Percentiles rank a stretch among this genome's conserved stretches.
Conservation (phyloP, 2,113 vertebrate species). For the Lota lota region DNA sequence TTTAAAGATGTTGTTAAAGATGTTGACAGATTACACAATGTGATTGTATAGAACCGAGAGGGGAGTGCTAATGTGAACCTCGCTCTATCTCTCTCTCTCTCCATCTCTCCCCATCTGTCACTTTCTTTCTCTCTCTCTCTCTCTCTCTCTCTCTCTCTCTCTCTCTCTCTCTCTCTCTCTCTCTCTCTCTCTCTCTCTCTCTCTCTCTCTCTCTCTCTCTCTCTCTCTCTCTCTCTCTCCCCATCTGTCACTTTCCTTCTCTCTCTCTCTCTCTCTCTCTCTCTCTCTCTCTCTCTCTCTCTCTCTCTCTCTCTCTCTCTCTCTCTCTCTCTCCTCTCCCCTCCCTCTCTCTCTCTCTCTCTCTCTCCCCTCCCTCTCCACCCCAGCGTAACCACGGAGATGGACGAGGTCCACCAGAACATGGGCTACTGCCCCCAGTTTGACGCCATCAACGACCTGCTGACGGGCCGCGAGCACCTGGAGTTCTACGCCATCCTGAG, state of each 20-base stretch:
- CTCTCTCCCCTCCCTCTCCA: slow-evolving; percentile 18
- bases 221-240: too few relatives aligned
- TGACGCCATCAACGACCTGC: slow-evolving; percentile 91
- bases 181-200: background rate
- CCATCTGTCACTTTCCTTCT: too few relatives aligned
- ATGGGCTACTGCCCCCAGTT: slow-evolving; percentile 99
- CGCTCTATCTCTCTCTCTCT: background rate
- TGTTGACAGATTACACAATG: too few relatives aligned
- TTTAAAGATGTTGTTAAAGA: too few relatives aligned
- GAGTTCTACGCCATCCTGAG: slow-evolving; percentile 96
- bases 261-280: too few relatives aligned
- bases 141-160: too few relatives aligned
- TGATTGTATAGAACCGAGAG: too few relatives aligned
- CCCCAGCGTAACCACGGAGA: slow-evolving; percentile 84
- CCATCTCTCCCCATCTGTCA: background rate
- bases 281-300: too few relatives aligned
- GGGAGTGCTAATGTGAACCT: background rate
- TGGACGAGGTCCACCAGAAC: slow-evolving; percentile 94
- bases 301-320: too few relatives aligned
- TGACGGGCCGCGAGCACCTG: slow-evolving; percentile 94
- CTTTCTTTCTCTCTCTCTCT: too few relatives aligned
- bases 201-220: slow-evolving; percentile 8
- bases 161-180: too few relatives aligned
- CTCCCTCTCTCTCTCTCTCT: background rate
- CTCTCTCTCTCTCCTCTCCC: too few relatives aligned